phyloP scores from a whole-genome alignment of 2,113 vertebrate species.

The Epinephelus moara region DNA sequence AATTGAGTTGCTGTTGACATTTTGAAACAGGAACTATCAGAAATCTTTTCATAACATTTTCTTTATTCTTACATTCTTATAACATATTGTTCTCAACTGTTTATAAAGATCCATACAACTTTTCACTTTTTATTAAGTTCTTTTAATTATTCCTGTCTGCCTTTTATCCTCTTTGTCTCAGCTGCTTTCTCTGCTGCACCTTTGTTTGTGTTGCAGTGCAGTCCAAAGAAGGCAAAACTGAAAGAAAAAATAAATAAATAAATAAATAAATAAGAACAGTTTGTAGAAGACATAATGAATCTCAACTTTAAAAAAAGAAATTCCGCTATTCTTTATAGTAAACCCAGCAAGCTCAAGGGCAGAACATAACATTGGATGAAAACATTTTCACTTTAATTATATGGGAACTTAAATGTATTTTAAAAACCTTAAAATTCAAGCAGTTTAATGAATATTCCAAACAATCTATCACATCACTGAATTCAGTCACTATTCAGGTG shows the following conservation, averaged over 20 bases:
- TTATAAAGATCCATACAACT: background rate
- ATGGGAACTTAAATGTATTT: background rate
- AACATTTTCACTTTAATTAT: background rate
- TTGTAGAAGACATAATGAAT: background rate
- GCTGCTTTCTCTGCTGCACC: background rate
- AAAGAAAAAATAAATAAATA: no score
- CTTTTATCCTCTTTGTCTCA: background rate
- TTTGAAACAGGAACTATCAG: background rate
- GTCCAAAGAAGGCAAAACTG: background rate
- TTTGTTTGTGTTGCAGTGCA: background rate
- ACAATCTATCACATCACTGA: background rate
- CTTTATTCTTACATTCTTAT: background rate
- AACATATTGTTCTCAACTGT: background rate
- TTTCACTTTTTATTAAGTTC: background rate
- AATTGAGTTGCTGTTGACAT: no score
- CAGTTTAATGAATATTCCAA: background rate
- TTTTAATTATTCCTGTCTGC: background rate
- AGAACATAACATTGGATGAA: background rate
- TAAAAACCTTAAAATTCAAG: background rate
- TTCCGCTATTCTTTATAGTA: background rate
- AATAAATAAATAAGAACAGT: background rate
- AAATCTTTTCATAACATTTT: background rate
- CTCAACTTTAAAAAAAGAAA: background rate
- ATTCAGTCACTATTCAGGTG: background rate
- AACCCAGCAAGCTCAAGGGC: background rate